Base-by-base conservation (phyloP, 2,888 invertebrate species). In the Diplazon laetatorius region DNA sequence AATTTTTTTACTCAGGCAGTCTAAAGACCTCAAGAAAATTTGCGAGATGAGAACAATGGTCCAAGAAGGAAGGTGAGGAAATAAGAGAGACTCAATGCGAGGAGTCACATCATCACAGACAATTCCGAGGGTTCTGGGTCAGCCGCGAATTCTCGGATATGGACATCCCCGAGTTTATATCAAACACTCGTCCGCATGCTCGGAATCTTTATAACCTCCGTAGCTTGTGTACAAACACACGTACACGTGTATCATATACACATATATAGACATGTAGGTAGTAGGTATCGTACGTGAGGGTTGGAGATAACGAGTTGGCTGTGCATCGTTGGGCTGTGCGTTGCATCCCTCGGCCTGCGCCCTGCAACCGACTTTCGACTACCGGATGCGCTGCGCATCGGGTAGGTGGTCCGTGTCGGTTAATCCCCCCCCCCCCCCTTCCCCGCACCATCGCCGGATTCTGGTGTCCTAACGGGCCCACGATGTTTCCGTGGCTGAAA, bases 111-210 rank as follows among this genome's bases (percentile, higher is more conserved):
- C 39, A 25, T 12, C 30, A 12, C 22, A 65, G 65, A 65, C 65
- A 65, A 65, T 65, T 65, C 50, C 65, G 39, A 65, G 39, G 65
- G 65, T 65, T 65, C 50, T 65, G 65, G 65, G 65, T 65, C 65
- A 65, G 50, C 48, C 65, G 65, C 65, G 65, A 65, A 65, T 50
- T 50, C 65, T 65, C 52, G 50, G 39, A 65, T 65, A 50, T 37
- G 39, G 50, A 50, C n/a, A n/a, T n/a, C n/a, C 50, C 65, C 37
- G 50, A 44, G 39, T 39, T 65, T 65, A 50, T 50, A 65, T 65
- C 65, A 65, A 39, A 65, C 50, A 35, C 50, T 50, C 37, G 50
- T 50, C 65, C 37, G 65, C 39, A 22, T 37, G 39, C 65, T 52
- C 37, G 65, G 50, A 65, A 65, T 65, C 65, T 65, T 65, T 65